These are phyloP conservation scores for Pemphigus obesinymphae DNA, from an alignment of 1,140 invertebrate species.

Conservation along the genomic window DNA sequence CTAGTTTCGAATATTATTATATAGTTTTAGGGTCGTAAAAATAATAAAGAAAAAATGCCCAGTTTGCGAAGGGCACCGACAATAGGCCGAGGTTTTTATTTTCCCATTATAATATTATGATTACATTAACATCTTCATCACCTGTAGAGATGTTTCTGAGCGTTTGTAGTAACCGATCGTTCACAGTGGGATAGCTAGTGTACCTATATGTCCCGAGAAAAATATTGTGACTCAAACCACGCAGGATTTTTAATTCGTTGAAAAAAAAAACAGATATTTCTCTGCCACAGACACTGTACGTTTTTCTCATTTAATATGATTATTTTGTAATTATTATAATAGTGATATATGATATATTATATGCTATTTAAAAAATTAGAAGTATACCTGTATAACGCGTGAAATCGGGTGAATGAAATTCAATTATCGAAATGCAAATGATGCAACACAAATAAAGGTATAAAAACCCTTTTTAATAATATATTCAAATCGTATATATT, in stretches of 20 bases:
- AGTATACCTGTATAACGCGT: too few species aligned
- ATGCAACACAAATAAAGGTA: too few species aligned
- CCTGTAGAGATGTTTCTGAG: conserved; percentile 25
- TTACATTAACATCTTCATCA: conserved; percentile 39
- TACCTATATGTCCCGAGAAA: background rate
- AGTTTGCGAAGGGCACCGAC: conserved; percentile 32
- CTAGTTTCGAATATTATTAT: conserved; percentile 36
- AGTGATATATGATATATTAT: too few species aligned
- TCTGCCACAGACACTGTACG: too few species aligned
- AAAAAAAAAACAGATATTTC: too few species aligned
- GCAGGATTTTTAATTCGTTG: background rate
- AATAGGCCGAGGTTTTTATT: background rate
- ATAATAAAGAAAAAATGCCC: background rate
- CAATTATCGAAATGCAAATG: too few species aligned
- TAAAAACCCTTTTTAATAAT: too few species aligned
- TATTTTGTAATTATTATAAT: too few species aligned
- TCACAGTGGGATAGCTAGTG: conserved; percentile 12
- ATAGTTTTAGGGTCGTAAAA: conserved; percentile 30
- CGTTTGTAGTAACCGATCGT: conserved; percentile 14
- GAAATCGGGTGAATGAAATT: too few species aligned
- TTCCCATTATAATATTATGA: conserved; percentile 40
- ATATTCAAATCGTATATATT: too few species aligned
- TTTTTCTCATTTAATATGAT: too few species aligned
- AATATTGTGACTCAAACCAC: conserved; percentile 23
- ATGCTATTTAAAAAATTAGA: too few species aligned